phyloP scores from a whole-genome alignment of 2,797 vertebrate species.

The Phataginus tetradactyla region DNA sequence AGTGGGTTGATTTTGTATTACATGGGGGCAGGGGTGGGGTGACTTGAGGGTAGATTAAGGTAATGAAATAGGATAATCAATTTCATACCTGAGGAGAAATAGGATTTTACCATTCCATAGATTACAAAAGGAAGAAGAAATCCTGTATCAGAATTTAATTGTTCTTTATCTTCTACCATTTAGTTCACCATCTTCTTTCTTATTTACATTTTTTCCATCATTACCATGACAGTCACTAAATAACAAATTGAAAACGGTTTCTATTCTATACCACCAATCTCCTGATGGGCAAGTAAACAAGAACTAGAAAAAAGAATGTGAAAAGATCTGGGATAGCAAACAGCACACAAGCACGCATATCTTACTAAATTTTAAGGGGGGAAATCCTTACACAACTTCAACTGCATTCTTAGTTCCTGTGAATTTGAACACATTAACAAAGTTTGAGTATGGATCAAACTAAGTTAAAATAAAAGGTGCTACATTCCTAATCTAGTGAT shows the following conservation, averaged over 20 bases:
- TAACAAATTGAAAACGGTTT: not conserved
- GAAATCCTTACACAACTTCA: not conserved
- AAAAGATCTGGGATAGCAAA: not conserved
- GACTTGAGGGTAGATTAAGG: too few relatives aligned
- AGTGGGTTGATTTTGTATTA: not conserved
- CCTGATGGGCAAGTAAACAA: not conserved
- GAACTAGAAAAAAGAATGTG: not conserved
- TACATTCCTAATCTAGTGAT: not conserved
- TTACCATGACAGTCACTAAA: not conserved
- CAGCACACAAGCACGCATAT: not conserved
- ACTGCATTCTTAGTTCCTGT: not conserved
- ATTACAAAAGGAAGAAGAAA: not conserved
- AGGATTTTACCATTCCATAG: conserved; percentile 20
- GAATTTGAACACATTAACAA: not conserved
- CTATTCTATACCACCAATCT: not conserved
- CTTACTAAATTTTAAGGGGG: not conserved
- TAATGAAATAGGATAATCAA: not conserved
- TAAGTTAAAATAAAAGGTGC: not conserved
- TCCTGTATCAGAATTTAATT: not conserved
- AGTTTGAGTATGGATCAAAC: not conserved
- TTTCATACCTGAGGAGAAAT: not conserved
- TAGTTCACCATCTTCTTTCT: not conserved
- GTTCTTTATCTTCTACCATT: not conserved
- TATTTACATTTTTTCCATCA: not conserved
- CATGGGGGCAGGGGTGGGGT: too few relatives aligned